Percentiles rank a stretch among this genome's conserved stretches.
These are phyloP conservation scores for Tryphoninae sp. DNA, from an alignment of 2,888 invertebrate species.

Conservation along the genomic window DNA sequence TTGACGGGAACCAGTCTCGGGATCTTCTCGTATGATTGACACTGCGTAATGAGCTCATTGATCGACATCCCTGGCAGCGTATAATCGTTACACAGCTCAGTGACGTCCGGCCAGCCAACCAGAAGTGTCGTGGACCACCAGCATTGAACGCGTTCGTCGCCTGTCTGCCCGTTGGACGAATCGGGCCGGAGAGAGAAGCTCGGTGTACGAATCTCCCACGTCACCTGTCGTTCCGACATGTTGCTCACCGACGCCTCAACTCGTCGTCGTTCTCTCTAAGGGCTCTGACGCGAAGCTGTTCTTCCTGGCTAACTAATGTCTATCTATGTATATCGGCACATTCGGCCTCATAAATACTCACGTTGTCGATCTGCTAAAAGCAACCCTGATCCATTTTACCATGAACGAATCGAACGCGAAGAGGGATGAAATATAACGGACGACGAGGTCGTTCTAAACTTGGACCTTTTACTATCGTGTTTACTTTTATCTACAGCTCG, in stretches of 20 bases:
- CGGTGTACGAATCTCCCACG: slow-evolving; percentile 59
- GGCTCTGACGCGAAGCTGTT: slow-evolving; percentile 15
- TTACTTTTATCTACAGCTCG: too few relatives aligned
- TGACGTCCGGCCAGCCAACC: slow-evolving; percentile 60
- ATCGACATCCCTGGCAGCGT: slow-evolving; percentile 74
- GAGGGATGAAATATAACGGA: too few relatives aligned
- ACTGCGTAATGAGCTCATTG: slow-evolving; percentile 78
- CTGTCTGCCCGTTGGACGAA: slow-evolving; percentile 48
- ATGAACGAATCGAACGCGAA: too few relatives aligned
- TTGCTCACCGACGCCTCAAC: slow-evolving; percentile 44
- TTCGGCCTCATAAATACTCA: slow-evolving; percentile 1
- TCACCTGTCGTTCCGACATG: slow-evolving; percentile 59
- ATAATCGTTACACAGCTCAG: slow-evolving; percentile 74
- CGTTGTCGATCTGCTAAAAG: background rate
- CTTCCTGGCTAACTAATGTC: slow-evolving; percentile 11
- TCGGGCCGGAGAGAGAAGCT: slow-evolving; percentile 29
- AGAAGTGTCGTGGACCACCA: slow-evolving; percentile 35
- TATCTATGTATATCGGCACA: background rate
- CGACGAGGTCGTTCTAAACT: too few relatives aligned
- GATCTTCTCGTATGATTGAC: slow-evolving; percentile 68
- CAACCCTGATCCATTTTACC: too few relatives aligned
- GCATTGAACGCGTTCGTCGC: slow-evolving; percentile 44
- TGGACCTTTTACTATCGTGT: too few relatives aligned
- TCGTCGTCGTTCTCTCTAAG: slow-evolving; percentile 33
- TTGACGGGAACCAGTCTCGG: slow-evolving; percentile 19